A percentile compares a stretch with the other conserved stretches of the same genome.
Conservation (phyloP, 2,888 invertebrate species). For the Pediacus dermestoides region DNA sequence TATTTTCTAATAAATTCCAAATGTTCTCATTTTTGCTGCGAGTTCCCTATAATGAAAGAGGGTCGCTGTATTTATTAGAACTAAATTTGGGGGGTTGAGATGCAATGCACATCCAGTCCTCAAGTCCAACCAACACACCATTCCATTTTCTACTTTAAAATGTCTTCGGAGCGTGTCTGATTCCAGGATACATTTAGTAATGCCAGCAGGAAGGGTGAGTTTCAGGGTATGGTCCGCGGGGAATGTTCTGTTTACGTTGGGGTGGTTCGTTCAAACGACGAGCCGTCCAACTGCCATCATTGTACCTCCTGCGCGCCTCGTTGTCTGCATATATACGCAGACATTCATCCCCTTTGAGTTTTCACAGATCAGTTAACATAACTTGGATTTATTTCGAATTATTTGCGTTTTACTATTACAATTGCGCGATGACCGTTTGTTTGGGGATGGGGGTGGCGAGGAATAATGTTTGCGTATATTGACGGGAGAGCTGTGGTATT, state of each 20-base stretch:
- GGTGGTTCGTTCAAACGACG: constrained; percentile 6
- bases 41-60: constrained; percentile 5
- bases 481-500: no score
- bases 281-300: constrained; percentile 8
- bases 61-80: constrained; percentile 2
- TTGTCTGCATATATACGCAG: constrained; percentile 15
- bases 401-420: constrained; percentile 35
- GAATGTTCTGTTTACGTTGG: constrained; percentile 20
- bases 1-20: no score
- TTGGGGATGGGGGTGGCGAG: no score
- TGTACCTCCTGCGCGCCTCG: constrained; percentile 9
- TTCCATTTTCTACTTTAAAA: constrained; percentile 28
- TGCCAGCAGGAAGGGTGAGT: constrained; percentile 14
- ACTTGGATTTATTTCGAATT: constrained; percentile 35
- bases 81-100: neutral
- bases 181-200: constrained; percentile 15
- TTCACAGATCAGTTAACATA: constrained; percentile 32
- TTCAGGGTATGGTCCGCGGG: constrained; percentile 11
- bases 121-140: no score
- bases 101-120: no score
- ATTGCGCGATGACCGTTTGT: no score
- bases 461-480: no score
- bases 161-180: constrained; percentile 27
- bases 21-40: no score
- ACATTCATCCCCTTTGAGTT: constrained; percentile 25